phyloP scores from a whole-genome alignment of 2,888 invertebrate species.

The Mayetiola destructor region DNA sequence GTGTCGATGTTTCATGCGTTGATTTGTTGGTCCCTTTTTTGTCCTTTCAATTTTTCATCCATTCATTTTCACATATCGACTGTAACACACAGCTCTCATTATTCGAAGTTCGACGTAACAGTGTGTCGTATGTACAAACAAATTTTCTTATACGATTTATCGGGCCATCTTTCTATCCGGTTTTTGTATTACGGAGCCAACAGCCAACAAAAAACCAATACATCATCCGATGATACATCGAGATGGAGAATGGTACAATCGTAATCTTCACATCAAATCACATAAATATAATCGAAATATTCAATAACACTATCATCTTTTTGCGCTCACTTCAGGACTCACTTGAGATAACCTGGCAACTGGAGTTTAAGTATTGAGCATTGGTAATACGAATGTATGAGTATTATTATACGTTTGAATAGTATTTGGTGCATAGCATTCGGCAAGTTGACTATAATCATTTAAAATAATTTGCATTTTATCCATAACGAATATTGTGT shows the following conservation, averaged over 20 bases:
- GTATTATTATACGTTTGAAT: no score
- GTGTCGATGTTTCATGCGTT: not conserved
- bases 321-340: no score
- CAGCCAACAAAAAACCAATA: not conserved
- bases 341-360: no score
- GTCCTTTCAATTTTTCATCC: not conserved
- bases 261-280: conserved; percentile 6
- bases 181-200: not conserved
- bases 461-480: no score
- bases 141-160: no score
- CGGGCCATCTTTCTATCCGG: not conserved
- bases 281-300: conserved; percentile 5
- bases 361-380: no score
- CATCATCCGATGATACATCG: not conserved
- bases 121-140: no score
- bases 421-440: no score
- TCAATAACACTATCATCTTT: not conserved
- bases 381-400: no score
- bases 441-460: no score
- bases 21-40: not conserved
- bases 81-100: not conserved
- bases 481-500: no score
- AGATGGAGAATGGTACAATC: not conserved
- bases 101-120: no score
- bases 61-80: not conserved